Evolutionary conservation across 1,140 invertebrate species (phyloP).

Genomic region (Pseudomyrmex concolor): DNA sequence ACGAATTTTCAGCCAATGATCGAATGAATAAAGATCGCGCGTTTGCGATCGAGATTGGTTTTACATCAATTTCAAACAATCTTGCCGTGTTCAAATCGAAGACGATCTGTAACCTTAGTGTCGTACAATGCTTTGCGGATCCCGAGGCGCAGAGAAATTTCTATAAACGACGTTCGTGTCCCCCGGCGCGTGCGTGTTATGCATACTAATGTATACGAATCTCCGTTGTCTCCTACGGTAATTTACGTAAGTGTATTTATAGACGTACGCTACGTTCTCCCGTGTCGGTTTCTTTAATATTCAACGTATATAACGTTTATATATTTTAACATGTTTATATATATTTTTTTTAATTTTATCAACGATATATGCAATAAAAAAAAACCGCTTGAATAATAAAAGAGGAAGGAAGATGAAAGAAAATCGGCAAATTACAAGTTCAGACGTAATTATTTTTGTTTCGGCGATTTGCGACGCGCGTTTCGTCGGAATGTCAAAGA

Average conservation of each 20-base stretch:
- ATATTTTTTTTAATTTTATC: slow-evolving; percentile 13
- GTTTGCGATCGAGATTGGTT: neutral
- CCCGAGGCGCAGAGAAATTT: slow-evolving; percentile 38
- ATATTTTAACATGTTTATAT: no score
- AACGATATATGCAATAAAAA: slow-evolving; percentile 26
- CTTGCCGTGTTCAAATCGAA: neutral
- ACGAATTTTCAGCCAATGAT: neutral
- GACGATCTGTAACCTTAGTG: neutral
- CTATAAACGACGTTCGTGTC: slow-evolving; percentile 23
- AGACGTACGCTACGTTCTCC: slow-evolving; percentile 38
- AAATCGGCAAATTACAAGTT: slow-evolving; percentile 56
- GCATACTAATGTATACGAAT: slow-evolving; percentile 59
- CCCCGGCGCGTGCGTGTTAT: slow-evolving; percentile 44
- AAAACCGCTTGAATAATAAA: neutral
- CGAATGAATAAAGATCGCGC: neutral
- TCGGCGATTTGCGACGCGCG: slow-evolving; percentile 44
- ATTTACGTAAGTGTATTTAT: slow-evolving; percentile 67
- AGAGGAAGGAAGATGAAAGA: slow-evolving; percentile 25
- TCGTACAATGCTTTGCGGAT: slow-evolving; percentile 7
- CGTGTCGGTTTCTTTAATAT: slow-evolving; percentile 30
- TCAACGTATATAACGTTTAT: neutral
- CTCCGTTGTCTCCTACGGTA: slow-evolving; percentile 56
- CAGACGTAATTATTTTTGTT: slow-evolving; percentile 62
- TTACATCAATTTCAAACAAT: neutral
- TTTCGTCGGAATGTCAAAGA: slow-evolving; percentile 22